phyloP scores from a whole-genome alignment of 2,888 invertebrate genomes.

The Sarcophaga caerulescens region DNA sequence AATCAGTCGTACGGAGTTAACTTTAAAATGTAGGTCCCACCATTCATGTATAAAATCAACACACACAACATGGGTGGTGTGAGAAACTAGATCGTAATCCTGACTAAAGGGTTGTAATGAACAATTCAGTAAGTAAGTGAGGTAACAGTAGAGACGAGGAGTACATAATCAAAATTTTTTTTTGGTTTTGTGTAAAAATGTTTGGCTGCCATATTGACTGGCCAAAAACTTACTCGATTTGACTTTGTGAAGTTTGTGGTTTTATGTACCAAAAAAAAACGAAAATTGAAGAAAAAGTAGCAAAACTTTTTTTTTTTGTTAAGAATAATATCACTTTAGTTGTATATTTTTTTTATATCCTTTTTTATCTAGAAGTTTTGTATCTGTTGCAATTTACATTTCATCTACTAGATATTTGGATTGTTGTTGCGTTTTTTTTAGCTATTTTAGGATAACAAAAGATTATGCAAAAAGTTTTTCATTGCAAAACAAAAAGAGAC shows the following conservation, averaged over 20 bases:
- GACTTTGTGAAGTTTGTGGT: slow-evolving; percentile 58
- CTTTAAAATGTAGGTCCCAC: too few species aligned
- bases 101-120: too few species aligned
- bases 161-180: too few species aligned
- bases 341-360: slow-evolving; percentile 26
- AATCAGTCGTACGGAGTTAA: too few species aligned
- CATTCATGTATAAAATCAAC: too few species aligned
- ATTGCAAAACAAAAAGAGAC: slow-evolving; percentile 63
- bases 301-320: slow-evolving; percentile 48
- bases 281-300: slow-evolving; percentile 33
- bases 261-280: slow-evolving; percentile 41
- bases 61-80: too few species aligned
- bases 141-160: too few species aligned
- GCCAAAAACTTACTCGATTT: slow-evolving; percentile 52
- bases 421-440: slow-evolving; percentile 25
- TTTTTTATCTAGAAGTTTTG: background rate
- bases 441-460: slow-evolving; percentile 55
- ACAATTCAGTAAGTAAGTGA: too few species aligned
- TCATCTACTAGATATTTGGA: slow-evolving; percentile 23
- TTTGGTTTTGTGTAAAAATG: background rate
- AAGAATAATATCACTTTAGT: slow-evolving; percentile 66
- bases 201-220: slow-evolving; percentile 38
- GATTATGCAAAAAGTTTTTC: slow-evolving; percentile 80
- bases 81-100: too few species aligned
- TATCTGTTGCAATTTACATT: slow-evolving; percentile 33